Evolutionary conservation across 2,888 invertebrate genomes (phyloP), one percentile per base, ranked within the genome.

Genomic region (Chydorus sphaericus): DNA sequence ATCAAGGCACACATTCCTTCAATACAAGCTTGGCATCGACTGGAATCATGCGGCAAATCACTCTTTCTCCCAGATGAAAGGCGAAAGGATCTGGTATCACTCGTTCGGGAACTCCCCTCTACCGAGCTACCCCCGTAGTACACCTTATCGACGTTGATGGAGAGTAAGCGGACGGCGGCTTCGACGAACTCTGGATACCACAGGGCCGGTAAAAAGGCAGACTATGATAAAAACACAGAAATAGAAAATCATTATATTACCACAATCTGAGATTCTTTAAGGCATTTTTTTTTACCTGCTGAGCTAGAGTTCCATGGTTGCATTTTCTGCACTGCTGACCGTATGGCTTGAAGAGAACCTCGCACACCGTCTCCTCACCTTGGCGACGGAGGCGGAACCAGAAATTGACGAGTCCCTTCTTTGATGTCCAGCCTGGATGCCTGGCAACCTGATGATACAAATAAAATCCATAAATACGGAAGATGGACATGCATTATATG

Each of bases 351-450:
- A 72, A 73, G 58, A 67, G 63, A 8, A 71, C 69, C 48, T 66
- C 63, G 23, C 70, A 71, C 18, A 63, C 59, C 7, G 58, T 52
- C 18, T 44, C 37, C 57, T 63, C 63, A 14, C 64, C 64, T 50
- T 61, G 62, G 50, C 62, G 63, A 59, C 66, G 66, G 44, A 70
- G 62, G 51, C 66, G 65, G 60, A 69, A 71, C 70, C 71, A 72
- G 61, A 72, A 73, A 5, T 69, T 66, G 1, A 72, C 70, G n/a
- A 71, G 63, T 0, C 73, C 73, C 61, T 72, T 73, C 73, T 73
- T 73, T 4, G 71, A 71, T 3, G 73, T 73, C 73, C 73, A 73
- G 2, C 71, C 71, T 59, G 72, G 70, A n/a, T n/a, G n/a, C n/a
- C n/a, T n/a, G n/a, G n/a, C n/a, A n/a, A n/a, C n/a, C n/a, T n/a